Evolutionary conservation across 1,140 invertebrate genomes (phyloP), one percentile per base, ranked within the genome.

Genomic region (Drosophila takahashii): DNA sequence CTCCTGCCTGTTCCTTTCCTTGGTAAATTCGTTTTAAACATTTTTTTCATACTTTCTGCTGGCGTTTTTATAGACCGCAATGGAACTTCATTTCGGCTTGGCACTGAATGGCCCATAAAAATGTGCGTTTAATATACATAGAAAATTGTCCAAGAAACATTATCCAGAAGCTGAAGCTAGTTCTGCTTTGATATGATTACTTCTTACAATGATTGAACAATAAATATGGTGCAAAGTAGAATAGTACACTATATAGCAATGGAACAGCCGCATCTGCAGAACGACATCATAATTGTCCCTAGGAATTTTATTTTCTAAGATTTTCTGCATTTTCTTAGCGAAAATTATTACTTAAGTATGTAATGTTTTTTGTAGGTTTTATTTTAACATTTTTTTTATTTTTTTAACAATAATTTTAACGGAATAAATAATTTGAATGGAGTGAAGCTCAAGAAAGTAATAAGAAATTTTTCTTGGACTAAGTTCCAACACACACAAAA

Each of bases 1-100:
- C 44, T 60, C 34, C 37, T 39, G 44, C 13, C 29, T 37, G 39
- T 41, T 29, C 15, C 15, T 29, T 54, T 52, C 74, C 48, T 34
- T 54, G 65, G 51, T 70, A 61, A 58, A 70, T 79, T 64, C 36
- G 74, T 61, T 75, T 45, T 56, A 27, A 45, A 48, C 4, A 34
- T 47, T 36, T 39, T 16, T 39, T 39, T 16, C 3, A 22, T 13
- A 22, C 18, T 18, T 8, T 41, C 26, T 16, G 15, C 42, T 9
- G 18, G 18, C 39, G 6, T 18, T 36, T 4, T 26, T 15, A 27
- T 71, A 5, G 22, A 2, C 29, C 29, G 51, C 42, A 71, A 15
- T 50, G 45, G 44, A 41, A 79, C 52, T 77, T 61, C 36, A 44
- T 42, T 75, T 77, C 10, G 57, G 56, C 42, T 18, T 53, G 44